Percentiles rank a stretch among this genome's conserved stretches.
These are phyloP conservation scores for Solenopsis fugax DNA, from an alignment of 1,140 invertebrate genomes.

Conservation along the genomic window DNA sequence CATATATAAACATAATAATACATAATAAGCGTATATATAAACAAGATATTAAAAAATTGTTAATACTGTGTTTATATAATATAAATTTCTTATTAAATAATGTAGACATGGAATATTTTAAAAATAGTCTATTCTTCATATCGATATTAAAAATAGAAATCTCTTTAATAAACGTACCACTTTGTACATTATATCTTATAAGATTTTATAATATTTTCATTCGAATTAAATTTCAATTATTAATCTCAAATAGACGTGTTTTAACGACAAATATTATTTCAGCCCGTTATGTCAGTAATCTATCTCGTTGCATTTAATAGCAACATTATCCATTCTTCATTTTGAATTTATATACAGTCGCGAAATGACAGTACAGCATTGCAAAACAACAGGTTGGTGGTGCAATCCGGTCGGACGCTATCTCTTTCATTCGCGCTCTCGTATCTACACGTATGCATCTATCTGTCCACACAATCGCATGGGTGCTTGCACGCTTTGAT, in stretches of 20 bases:
- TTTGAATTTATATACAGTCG: conserved; percentile 32
- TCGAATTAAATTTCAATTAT: conserved; percentile 24
- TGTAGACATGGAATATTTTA: background rate
- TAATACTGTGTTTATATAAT: background rate
- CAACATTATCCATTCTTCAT: conserved; percentile 45
- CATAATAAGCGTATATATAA: background rate
- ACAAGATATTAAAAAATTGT: background rate
- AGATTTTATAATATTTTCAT: background rate
- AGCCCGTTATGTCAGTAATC: conserved; percentile 6
- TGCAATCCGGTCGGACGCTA: conserved; percentile 28
- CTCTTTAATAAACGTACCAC: background rate
- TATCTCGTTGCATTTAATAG: conserved; percentile 32
- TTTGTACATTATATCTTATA: background rate
- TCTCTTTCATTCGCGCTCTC: conserved; percentile 53
- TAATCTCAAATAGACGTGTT: background rate
- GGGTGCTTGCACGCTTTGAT: conserved; percentile 34
- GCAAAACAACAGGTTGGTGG: conserved; percentile 6
- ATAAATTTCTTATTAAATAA: conserved; percentile 10
- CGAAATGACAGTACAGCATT: background rate
- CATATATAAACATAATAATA: background rate
- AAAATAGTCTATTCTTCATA: background rate
- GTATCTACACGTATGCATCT: conserved; percentile 43
- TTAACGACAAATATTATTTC: background rate
- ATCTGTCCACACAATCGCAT: conserved; percentile 49
- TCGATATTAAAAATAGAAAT: background rate